A percentile compares a stretch with the other conserved stretches of the same genome.
These are phyloP conservation scores for Oncorhynchus clarkii DNA, from an alignment of 2,113 vertebrate species.

Conservation along the genomic window DNA sequence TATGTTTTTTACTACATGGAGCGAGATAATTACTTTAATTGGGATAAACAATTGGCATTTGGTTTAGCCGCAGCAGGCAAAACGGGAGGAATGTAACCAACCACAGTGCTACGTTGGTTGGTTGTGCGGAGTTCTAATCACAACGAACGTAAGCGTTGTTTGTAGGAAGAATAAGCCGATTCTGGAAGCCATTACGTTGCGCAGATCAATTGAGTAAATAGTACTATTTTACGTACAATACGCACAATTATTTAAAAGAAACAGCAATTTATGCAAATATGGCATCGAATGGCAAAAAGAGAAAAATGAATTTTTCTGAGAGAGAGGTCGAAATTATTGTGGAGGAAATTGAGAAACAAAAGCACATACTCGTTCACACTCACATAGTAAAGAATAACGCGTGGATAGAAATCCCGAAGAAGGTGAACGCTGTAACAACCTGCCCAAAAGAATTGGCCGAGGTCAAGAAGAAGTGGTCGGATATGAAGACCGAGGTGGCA, in stretches of 20 bases:
- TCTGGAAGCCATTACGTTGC: conserved; percentile 99
- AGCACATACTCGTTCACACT: conserved; percentile 93
- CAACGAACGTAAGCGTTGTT: conserved; percentile 67
- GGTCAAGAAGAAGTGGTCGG: conserved; percentile 98
- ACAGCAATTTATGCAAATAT: conserved; percentile 53
- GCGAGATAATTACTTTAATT: too few species aligned
- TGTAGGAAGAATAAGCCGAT: conserved; percentile 85
- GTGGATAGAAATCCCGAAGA: conserved; percentile 88
- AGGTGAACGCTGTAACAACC: conserved; percentile 93
- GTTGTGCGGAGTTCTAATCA: conserved; percentile 37
- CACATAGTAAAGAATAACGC: conserved; percentile 92
- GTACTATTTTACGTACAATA: conserved; percentile 76
- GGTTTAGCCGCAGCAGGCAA: not conserved
- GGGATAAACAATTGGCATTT: conserved; percentile 18
- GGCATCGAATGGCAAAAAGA: conserved; percentile 89
- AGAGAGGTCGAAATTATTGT: conserved; percentile 96
- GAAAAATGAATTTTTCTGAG: conserved; percentile 98
- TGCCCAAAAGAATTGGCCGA: conserved; percentile 91
- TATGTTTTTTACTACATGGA: too few species aligned
- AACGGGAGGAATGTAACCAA: conserved; percentile 8
- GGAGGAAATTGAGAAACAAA: conserved; percentile 95
- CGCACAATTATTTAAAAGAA: conserved; percentile 64
- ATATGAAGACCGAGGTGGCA: conserved; percentile 96
- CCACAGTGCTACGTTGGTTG: not conserved
- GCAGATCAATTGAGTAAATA: conserved; percentile 69